phyloP scores from a whole-genome alignment of 2,113 vertebrate genomes.

The Eubucco bourcierii region DNA sequence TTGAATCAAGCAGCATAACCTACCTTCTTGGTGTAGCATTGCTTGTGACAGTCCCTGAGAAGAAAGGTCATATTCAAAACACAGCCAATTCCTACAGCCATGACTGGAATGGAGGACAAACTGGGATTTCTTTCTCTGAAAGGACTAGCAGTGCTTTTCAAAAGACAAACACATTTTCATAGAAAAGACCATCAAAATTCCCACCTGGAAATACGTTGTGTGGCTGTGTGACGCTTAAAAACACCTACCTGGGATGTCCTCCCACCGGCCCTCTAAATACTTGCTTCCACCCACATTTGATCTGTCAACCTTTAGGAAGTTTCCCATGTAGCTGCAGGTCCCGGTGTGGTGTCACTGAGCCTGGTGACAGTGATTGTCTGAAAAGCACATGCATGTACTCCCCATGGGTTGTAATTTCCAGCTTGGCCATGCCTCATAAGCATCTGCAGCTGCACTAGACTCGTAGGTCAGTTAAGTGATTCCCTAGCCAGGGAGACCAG shows the following conservation, averaged over 20 bases:
- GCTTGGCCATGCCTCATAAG: neutral
- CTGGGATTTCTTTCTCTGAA: neutral
- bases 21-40: neutral
- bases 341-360: neutral
- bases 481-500: fast-evolving
- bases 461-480: neutral
- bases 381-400: neutral
- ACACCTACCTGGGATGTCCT: neutral
- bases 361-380: neutral
- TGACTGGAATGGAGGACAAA: neutral
- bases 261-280: neutral
- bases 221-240: neutral
- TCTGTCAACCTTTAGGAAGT: neutral
- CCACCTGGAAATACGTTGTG: neutral
- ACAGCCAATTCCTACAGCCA: neutral
- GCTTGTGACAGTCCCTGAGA: neutral
- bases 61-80: neutral
- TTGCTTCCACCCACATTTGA: neutral
- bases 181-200: neutral
- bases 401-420: neutral
- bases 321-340: neutral
- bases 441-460: neutral
- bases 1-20: neutral
- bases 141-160: neutral
- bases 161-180: neutral